Conservation (phyloP, 2,113 vertebrate genomes). For the Lagenorhynchus albirostris region DNA sequence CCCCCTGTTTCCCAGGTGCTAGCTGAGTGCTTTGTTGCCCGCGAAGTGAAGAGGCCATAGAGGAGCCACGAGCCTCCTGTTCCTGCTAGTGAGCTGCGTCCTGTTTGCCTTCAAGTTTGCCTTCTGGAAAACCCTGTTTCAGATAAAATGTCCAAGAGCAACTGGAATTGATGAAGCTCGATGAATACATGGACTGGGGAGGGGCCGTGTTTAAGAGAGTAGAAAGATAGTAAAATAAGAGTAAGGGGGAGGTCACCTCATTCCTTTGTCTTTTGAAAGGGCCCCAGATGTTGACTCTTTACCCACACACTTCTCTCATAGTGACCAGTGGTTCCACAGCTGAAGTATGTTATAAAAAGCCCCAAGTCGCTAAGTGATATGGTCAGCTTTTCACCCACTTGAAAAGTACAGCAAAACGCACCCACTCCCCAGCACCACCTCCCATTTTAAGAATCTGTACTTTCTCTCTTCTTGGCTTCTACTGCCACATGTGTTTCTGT, state of each 20-base stretch:
- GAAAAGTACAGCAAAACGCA: background rate
- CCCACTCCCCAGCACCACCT: too few species aligned
- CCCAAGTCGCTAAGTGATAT: background rate
- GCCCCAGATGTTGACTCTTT: background rate
- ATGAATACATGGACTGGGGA: background rate
- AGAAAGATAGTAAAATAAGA: background rate
- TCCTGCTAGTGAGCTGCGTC: background rate
- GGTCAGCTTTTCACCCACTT: background rate
- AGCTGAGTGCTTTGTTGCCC: background rate
- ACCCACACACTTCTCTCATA: background rate
- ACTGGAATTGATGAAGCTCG: background rate
- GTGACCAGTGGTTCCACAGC: background rate
- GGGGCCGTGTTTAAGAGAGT: background rate
- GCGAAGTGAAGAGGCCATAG: background rate
- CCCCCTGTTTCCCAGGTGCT: background rate
- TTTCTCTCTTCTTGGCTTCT: background rate
- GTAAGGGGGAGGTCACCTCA: background rate
- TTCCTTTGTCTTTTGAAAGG: background rate
- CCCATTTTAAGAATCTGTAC: background rate
- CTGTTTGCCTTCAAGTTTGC: fast-evolving
- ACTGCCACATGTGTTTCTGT: background rate
- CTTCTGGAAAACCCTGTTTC: background rate
- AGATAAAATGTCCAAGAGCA: background rate
- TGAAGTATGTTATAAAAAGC: background rate
- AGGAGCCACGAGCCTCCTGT: background rate